Evolutionary conservation across 2,888 invertebrate species (phyloP).

Genomic region (Pediacus dermestoides): DNA sequence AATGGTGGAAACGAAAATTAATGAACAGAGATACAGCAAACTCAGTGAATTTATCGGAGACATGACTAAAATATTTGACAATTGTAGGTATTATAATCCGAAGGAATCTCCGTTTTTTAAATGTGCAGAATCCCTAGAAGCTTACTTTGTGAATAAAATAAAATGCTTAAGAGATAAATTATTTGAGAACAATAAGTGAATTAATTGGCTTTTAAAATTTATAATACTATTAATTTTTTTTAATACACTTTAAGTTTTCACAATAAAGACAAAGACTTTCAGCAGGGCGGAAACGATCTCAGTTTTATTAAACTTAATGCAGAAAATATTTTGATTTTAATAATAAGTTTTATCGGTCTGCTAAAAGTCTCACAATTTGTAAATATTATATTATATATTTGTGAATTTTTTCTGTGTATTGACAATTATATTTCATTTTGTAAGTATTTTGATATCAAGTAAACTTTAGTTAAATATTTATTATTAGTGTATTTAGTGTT

Average conservation of each 20-base stretch:
- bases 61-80: conserved; percentile 98
- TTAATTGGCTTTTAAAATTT: conserved; percentile 7
- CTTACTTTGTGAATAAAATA: conserved; percentile 92
- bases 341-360: conserved; percentile 22
- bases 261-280: conserved; percentile 25
- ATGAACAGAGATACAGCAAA: conserved; percentile 76
- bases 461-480: conserved; percentile 17
- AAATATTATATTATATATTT: conserved; percentile 28
- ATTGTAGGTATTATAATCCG: conserved; percentile 96
- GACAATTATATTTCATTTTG: conserved; percentile 19
- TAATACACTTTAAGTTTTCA: conserved; percentile 28
- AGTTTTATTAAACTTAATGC: conserved; percentile 26
- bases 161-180: conserved; percentile 82
- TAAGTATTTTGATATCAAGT: conserved; percentile 26
- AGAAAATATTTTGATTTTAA: conserved; percentile 19
- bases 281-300: conserved; percentile 38
- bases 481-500: conserved; percentile 24
- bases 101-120: conserved; percentile 94
- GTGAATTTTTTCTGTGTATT: conserved; percentile 21
- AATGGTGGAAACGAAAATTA: conserved; percentile 84
- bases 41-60: conserved; percentile 95
- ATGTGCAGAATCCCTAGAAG: conserved; percentile 92
- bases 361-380: conserved; percentile 22
- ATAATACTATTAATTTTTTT: conserved; percentile 11
- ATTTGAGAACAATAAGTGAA: conserved; percentile 56